These are phyloP conservation scores for Hippocampus barbouri DNA, from an alignment of 2,113 vertebrate genomes.

Conservation along the genomic window DNA sequence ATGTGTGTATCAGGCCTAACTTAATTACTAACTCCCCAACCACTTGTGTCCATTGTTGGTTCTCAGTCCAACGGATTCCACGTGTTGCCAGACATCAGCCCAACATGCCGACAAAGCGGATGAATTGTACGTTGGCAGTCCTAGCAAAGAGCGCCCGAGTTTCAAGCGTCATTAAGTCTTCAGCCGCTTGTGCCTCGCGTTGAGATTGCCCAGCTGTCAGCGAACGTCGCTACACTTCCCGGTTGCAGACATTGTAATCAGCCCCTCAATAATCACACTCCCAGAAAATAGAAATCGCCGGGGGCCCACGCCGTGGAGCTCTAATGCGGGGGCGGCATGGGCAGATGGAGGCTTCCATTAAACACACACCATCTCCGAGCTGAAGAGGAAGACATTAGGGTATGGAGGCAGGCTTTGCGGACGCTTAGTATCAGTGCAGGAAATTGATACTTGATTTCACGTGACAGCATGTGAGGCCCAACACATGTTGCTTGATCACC, in stretches of 20 bases:
- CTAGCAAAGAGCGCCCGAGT: conserved; percentile 59
- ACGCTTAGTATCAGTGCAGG: conserved; percentile 30
- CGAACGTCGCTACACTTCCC: conserved; percentile 64
- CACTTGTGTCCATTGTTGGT: not conserved
- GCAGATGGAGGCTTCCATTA: conserved; percentile 72
- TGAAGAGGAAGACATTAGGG: conserved; percentile 25
- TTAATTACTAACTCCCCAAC: not conserved
- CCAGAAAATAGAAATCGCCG: conserved; percentile 68
- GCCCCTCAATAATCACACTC: conserved; percentile 75
- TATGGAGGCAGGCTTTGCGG: conserved; percentile 19
- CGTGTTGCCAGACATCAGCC: conserved; percentile 56
- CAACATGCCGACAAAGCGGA: conserved; percentile 65
- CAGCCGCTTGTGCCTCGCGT: conserved; percentile 62
- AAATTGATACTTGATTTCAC: conserved; percentile 19
- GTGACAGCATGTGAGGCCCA: conserved; percentile 10
- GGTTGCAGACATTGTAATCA: conserved; percentile 73
- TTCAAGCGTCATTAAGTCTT: conserved; percentile 74
- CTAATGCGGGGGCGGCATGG: conserved; percentile 70
- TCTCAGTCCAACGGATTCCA: conserved; percentile 54
- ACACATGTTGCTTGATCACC: conserved; percentile 14
- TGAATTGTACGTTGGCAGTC: conserved; percentile 67
- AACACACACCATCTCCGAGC: conserved; percentile 51
- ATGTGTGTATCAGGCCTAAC: not conserved
- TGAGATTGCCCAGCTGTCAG: conserved; percentile 66
- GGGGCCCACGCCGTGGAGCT: conserved; percentile 67